phyloP scores from a whole-genome alignment of 2,113 vertebrate species.

The Henicopernis longicauda region DNA sequence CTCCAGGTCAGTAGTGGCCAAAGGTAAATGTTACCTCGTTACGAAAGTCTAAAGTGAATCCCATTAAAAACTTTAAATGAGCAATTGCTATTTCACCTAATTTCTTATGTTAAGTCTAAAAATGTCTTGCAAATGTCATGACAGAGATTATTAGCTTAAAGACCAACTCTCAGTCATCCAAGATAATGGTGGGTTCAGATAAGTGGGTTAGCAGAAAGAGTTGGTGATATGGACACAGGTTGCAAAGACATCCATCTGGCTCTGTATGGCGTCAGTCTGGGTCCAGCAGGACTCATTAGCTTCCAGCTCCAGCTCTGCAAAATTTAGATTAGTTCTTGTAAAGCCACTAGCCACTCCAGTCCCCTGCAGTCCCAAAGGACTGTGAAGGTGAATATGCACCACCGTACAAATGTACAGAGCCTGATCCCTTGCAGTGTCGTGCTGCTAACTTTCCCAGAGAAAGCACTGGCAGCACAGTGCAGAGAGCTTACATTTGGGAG shows the following conservation, averaged over 20 bases:
- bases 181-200: background rate
- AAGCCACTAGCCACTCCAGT: background rate
- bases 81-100: background rate
- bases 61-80: background rate
- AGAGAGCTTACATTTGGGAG: background rate
- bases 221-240: rapidly evolving
- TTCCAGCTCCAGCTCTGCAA: background rate
- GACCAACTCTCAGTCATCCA: background rate
- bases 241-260: background rate
- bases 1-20: background rate
- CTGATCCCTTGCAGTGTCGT: rapidly evolving
- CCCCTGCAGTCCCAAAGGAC: background rate
- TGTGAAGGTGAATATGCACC: background rate
- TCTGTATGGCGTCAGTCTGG: background rate
- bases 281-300: background rate
- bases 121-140: background rate
- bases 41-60: background rate
- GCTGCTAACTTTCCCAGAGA: background rate
- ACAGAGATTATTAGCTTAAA: background rate
- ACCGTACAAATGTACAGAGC: background rate
- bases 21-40: background rate
- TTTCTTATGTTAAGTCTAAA: background rate
- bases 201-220: background rate
- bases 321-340: background rate
- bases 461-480: background rate